Percentiles rank a stretch among this genome's conserved stretches.
Conservation (phyloP, 2,888 invertebrate genomes). For the Brenthis daphne region DNA sequence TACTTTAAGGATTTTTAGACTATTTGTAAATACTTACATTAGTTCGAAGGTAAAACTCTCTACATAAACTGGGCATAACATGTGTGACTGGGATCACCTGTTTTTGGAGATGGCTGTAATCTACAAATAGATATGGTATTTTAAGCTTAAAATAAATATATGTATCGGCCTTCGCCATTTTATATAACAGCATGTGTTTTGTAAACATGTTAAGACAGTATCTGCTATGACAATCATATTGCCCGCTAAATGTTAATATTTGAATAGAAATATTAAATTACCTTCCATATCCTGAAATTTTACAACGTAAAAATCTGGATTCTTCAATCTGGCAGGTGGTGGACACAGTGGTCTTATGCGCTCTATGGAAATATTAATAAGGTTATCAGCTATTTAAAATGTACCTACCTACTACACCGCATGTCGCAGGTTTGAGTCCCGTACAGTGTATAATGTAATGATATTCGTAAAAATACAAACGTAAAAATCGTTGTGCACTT, state of each 20-base stretch:
- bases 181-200: too few relatives aligned
- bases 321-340: conserved; percentile 55
- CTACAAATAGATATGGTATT: conserved; percentile 42
- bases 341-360: conserved; percentile 57
- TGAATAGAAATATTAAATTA: background rate
- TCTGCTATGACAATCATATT: too few relatives aligned
- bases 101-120: conserved; percentile 53
- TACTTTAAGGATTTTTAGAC: too few relatives aligned
- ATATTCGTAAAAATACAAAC: too few relatives aligned
- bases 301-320: conserved; percentile 63
- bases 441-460: background rate
- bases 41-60: conserved; percentile 60
- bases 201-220: too few relatives aligned
- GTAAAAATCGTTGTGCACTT: too few relatives aligned
- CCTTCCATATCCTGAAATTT: conserved; percentile 56
- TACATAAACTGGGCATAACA: conserved; percentile 57
- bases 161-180: too few relatives aligned
- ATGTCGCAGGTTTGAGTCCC: background rate
- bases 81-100: conserved; percentile 58
- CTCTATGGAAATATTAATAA: conserved; percentile 47
- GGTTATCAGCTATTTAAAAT: background rate
- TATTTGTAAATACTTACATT: conserved; percentile 52
- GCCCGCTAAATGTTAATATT: conserved; percentile 35
- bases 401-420: background rate
- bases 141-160: too few relatives aligned